Base-by-base conservation (phyloP, 2,888 invertebrate genomes). In the Amphimallon solstitiale region DNA sequence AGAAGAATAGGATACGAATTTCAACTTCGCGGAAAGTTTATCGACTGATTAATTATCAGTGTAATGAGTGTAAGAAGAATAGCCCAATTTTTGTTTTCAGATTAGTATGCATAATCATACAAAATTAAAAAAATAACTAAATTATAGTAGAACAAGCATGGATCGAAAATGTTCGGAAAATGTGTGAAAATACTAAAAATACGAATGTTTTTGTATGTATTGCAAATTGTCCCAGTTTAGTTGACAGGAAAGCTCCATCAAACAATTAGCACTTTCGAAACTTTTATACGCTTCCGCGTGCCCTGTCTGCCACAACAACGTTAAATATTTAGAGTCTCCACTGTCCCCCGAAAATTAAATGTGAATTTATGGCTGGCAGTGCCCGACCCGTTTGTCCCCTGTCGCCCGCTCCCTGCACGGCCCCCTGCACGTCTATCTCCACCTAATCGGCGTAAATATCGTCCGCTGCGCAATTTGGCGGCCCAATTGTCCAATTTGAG, bases 401-500 rank as follows among this genome's bases (percentile, higher is more conserved):
- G n/a, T 34, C 12, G 23, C 12, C 19, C 19, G 35, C 7, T 17
- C 12, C 52, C 52, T 9, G 3, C 52, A 19, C 17, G 4, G 17
- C 15, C 35, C 35, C 15, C 29, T 15, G 14, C n/a, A n/a, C 10
- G 19, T 35, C 12, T 48, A 12, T 19, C 35, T 17, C 17, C 29
- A 15, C 35, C 19, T 51, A 51, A 51, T 60, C 43, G 51, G 40
- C 51, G 63, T 49, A 63, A 43, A 51, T 49, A 51, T 43, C 63
- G 63, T 38, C 12, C 51, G 15, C 10, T 34, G 38, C 40, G 63
- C 38, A 63, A 63, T 51, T 63, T 63, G 38, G 21, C 49, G 51
- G 40, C 63, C 49, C 63, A 63, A 63, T 63, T 63, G 63, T 63
- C 63, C 63, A 63, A 63, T 63, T 63, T 51, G 51, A 43, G 63